Conservation (phyloP, 2,113 vertebrate species). For the Phrynosoma platyrhinos region DNA sequence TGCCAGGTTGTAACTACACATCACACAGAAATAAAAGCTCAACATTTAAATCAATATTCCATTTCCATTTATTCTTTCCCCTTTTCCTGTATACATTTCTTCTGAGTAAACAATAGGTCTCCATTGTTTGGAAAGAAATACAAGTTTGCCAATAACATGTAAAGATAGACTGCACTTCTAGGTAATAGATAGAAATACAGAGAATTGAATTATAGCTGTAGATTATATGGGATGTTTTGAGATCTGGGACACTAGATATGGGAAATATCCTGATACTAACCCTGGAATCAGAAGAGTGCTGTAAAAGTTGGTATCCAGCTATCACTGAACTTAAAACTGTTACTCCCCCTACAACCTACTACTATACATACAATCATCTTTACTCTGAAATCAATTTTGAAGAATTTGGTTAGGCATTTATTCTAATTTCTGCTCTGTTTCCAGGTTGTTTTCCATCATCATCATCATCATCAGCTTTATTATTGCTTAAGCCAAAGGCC, state of each 20-base stretch:
- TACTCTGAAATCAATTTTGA: too few species aligned
- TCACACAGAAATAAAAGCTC: not conserved
- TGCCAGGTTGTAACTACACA: not conserved
- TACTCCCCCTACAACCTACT: not conserved
- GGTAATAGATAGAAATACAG: conserved; percentile 60
- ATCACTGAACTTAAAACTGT: not conserved
- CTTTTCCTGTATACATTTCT: conserved; percentile 14
- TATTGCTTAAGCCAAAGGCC: too few species aligned
- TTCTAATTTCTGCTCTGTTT: too few species aligned
- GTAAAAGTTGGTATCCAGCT: not conserved
- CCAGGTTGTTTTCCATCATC: too few species aligned
- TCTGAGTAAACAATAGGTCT: conserved; percentile 10
- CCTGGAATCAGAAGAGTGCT: conserved; percentile 45
- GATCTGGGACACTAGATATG: conserved; percentile 49
- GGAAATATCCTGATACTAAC: conserved; percentile 42
- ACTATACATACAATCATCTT: too few species aligned
- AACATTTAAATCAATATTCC: conserved; percentile 37
- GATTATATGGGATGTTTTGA: conserved; percentile 51
- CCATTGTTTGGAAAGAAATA: conserved; percentile 54
- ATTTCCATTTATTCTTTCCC: conserved; percentile 8
- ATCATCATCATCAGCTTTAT: too few species aligned
- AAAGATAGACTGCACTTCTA: conserved; percentile 61
- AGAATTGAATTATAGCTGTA: conserved; percentile 66
- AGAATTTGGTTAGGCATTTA: too few species aligned
- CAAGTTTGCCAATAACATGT: conserved; percentile 68